Conservation (phyloP, 2,113 vertebrate genomes). For the Oncorhynchus clarkii region DNA sequence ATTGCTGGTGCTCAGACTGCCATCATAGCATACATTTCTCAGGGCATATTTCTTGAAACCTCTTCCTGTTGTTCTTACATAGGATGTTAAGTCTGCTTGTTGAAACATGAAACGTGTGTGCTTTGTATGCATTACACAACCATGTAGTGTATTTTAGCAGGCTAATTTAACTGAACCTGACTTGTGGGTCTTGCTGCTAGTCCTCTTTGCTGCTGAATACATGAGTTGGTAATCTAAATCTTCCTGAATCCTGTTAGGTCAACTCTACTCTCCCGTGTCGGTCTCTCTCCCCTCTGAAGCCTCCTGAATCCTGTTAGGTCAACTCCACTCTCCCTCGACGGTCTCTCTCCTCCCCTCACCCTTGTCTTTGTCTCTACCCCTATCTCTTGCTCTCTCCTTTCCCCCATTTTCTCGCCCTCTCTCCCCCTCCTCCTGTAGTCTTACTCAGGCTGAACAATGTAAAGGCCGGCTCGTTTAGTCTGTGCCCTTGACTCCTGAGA, state of each 20-base stretch:
- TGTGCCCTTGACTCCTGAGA: constrained; percentile 6
- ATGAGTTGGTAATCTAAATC: background rate
- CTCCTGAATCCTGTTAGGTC: background rate
- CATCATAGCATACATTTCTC: no score
- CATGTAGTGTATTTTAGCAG: background rate
- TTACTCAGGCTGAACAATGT: constrained; percentile 9
- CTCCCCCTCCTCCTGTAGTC: background rate
- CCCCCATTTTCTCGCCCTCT: background rate
- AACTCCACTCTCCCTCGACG: background rate
- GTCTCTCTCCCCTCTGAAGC: background rate
- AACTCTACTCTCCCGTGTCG: background rate
- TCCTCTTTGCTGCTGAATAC: background rate
- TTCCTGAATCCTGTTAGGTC: background rate
- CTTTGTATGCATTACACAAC: background rate
- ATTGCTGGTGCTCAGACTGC: no score
- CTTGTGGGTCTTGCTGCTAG: background rate
- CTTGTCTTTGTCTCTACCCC: background rate
- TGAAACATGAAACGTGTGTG: no score
- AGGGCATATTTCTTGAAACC: no score
- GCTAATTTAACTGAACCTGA: background rate
- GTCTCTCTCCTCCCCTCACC: no score
- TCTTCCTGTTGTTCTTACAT: no score
- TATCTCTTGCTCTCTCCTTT: background rate
- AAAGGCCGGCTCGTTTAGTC: constrained; percentile 8
- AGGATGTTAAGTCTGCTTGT: no score